phyloP scores from a whole-genome alignment of 1,140 invertebrate species.

The Drosophila ercepeae region DNA sequence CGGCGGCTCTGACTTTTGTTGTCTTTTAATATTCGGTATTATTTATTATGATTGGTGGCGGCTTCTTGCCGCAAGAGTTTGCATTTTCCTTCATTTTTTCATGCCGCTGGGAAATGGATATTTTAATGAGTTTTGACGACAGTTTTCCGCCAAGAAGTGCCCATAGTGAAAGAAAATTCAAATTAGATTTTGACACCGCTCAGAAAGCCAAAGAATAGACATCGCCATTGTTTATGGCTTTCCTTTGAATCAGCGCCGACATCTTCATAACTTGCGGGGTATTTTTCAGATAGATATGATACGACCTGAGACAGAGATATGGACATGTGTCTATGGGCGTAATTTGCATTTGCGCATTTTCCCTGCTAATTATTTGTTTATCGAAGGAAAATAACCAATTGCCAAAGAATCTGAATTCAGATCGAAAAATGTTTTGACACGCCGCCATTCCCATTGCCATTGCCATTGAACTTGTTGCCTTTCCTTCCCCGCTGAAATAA shows the following conservation, averaged over 20 bases:
- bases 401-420: constrained; percentile 3
- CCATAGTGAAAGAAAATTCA: constrained; percentile 7
- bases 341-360: constrained; percentile 51
- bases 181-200: constrained; percentile 49
- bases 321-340: constrained; percentile 36
- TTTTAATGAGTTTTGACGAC: constrained; percentile 47
- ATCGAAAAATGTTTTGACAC: constrained; percentile 39
- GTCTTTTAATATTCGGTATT: constrained; percentile 40
- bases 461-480: constrained; percentile 45
- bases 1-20: constrained; percentile 21
- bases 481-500: constrained; percentile 16
- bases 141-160: constrained; percentile 14
- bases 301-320: neutral
- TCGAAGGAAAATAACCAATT: constrained; percentile 41
- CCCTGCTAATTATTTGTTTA: constrained; percentile 49
- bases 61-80: constrained; percentile 5
- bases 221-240: constrained; percentile 30
- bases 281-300: constrained; percentile 25
- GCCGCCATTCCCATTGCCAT: neutral
- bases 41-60: constrained; percentile 37
- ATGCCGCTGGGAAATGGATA: constrained; percentile 25
- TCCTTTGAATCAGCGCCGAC: constrained; percentile 40
- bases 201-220: constrained; percentile 26
- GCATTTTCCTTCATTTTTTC: too few species aligned
- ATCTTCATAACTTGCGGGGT: constrained; percentile 5